Percentiles rank a stretch among this genome's conserved stretches.
Conservation (phyloP, 1,140 invertebrate species). For the Halictus rubicundus region DNA sequence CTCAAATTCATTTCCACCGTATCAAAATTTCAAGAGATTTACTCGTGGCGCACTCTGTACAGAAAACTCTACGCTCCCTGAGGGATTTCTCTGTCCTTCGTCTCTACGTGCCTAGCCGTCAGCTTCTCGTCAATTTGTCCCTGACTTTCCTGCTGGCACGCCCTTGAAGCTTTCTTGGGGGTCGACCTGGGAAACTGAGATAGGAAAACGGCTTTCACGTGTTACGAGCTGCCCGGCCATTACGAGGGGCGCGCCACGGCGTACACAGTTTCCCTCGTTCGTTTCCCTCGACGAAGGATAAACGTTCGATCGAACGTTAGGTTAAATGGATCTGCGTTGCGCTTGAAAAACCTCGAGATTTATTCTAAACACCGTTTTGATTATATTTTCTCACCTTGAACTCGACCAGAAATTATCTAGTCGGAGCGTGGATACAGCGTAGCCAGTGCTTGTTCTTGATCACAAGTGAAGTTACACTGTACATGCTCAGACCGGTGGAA, state of each 20-base stretch:
- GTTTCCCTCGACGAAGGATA: neutral
- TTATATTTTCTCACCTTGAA: neutral
- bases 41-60: neutral
- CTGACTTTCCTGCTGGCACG: neutral
- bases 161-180: neutral
- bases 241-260: neutral
- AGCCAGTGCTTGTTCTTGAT: too few relatives aligned
- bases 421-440: too few relatives aligned
- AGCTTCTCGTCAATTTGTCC: slow-evolving; percentile 32
- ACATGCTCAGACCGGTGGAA: too few relatives aligned
- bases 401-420: too few relatives aligned
- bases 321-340: neutral
- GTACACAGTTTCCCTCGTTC: neutral
- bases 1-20: slow-evolving; percentile 26
- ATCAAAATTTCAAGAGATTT: slow-evolving; percentile 21
- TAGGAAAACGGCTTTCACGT: slow-evolving; percentile 25
- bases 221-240: slow-evolving; percentile 17
- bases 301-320: neutral
- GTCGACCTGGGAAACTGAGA: slow-evolving; percentile 18
- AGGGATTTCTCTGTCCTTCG: slow-evolving; percentile 23
- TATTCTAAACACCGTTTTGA: neutral
- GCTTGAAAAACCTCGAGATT: neutral
- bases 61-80: neutral
- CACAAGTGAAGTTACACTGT: too few relatives aligned
- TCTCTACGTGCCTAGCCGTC: slow-evolving; percentile 17